Percentiles rank a stretch among this genome's conserved stretches.
These are phyloP conservation scores for Lordiphosa clarofinis DNA, from an alignment of 1,140 invertebrate species.

Conservation along the genomic window DNA sequence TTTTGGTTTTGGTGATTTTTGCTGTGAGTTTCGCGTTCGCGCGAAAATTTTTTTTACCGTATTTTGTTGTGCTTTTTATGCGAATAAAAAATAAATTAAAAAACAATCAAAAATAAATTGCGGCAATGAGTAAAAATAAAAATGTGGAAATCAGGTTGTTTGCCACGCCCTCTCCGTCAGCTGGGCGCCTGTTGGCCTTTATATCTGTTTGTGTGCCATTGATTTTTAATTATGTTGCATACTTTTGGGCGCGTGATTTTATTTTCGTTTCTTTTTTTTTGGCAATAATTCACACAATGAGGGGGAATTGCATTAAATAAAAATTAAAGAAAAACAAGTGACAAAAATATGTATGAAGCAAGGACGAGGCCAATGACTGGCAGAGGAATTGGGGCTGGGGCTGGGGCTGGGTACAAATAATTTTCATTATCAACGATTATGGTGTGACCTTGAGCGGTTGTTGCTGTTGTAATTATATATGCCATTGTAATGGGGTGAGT, in stretches of 20 bases:
- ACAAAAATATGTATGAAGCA: conserved; percentile 59
- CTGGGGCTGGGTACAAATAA: conserved; percentile 42
- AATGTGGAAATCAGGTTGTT: conserved; percentile 64
- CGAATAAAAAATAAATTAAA: conserved; percentile 75
- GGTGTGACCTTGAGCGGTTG: conserved; percentile 68
- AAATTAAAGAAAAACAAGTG: conserved; percentile 74
- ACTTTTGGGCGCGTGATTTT: conserved; percentile 50
- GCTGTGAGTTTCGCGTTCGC: conserved; percentile 46
- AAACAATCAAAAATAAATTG: conserved; percentile 76
- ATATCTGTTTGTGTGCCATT: conserved; percentile 77
- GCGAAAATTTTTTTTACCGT: conserved; percentile 43
- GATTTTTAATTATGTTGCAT: conserved; percentile 79
- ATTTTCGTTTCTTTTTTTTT: conserved; percentile 41
- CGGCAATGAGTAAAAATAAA: conserved; percentile 21
- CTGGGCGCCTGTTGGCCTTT: conserved; percentile 31
- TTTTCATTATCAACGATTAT: conserved; percentile 79
- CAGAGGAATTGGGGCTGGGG: not conserved
- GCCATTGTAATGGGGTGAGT: conserved; percentile 58
- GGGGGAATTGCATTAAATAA: conserved; percentile 65
- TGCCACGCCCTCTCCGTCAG: conserved; percentile 31
- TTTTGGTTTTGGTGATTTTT: conserved; percentile 52
- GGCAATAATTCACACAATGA: conserved; percentile 65
- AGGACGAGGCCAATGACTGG: conserved; percentile 41
- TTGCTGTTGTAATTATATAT: conserved; percentile 48
- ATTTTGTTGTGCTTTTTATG: conserved; percentile 59